Conservation (phyloP, 2,113 vertebrate genomes). For the Tragelaphus strepsiceros region DNA sequence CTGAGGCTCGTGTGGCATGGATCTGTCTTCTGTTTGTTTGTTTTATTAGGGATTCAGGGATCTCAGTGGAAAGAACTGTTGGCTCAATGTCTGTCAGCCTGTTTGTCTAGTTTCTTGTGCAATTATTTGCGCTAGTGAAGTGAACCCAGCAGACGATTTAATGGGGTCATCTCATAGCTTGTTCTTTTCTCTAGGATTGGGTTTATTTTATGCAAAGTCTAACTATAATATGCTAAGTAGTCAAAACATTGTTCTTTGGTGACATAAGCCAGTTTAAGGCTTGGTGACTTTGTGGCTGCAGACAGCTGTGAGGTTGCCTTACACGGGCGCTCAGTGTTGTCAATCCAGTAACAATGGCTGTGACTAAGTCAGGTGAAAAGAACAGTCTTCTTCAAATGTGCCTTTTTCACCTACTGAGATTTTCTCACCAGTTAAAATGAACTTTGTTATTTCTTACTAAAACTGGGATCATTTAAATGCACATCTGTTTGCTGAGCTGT, state of each 20-base stretch:
- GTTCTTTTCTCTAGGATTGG: background rate
- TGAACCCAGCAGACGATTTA: background rate
- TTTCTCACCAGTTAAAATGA: background rate
- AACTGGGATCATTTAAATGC: background rate
- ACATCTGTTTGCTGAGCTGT: background rate
- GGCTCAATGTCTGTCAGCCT: background rate
- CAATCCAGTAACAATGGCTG: background rate
- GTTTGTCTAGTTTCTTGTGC: background rate
- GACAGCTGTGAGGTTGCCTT: background rate
- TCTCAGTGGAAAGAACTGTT: background rate
- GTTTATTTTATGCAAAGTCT: background rate
- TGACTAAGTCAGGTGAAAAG: background rate
- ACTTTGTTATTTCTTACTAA: background rate
- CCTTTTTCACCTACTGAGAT: background rate
- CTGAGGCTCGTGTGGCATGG: background rate
- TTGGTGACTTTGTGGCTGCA: background rate
- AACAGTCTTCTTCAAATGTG: background rate
- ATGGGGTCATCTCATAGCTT: background rate
- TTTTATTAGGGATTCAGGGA: background rate
- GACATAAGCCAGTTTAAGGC: background rate
- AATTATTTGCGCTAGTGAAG: background rate
- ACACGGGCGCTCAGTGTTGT: background rate
- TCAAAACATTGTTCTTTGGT: background rate
- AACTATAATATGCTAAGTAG: background rate
- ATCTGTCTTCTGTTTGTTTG: background rate